Evolutionary conservation across 2,113 vertebrate species (phyloP), one percentile per base, ranked within the genome.

Genomic region (Chunga burmeisteri): DNA sequence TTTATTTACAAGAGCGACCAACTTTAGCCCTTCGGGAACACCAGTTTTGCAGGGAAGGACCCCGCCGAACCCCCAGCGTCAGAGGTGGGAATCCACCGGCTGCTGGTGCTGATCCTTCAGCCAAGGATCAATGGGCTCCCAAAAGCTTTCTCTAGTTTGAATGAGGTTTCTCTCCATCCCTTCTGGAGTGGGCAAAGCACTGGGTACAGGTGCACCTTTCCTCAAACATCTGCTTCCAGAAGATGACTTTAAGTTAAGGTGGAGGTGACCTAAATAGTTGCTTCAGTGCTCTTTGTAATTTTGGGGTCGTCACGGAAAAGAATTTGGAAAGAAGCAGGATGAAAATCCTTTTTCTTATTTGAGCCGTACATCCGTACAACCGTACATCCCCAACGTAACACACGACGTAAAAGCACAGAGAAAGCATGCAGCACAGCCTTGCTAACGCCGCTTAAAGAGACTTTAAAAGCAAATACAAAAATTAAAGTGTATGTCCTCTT

Each of bases 341-440:
- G 10, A 89, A 87, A 84, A 68, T 21, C 19, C 7, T 50, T 83
- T 77, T 82, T 30, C 73, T 71, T 85, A 40, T 36, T 36, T 75
- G 53, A 91, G 68, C 34, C 3, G 0, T 30, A 81, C 38, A 6
- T 27, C 27, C 77, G 16, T 38, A 42, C 36, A 86, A 66, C 16
- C 1, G 1, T 18, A 16, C 8, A 52, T 27, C 70, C 42, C 30
- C 25, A 36, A 3, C 2, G 5, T 6, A 52, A 32, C 4, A 46
- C 4, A 32, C 29, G 7, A 49, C 2, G 7, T 25, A 52, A 55
- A 22, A 62, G 50, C 63, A 56, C 23, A 68, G 46, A 59, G n/a
- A 58, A 75, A 72, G 21, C 29, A 59, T 1, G 16, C 8, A 79
- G 55, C 9, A 53, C 26, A 59, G 38, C 36, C 47, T 46, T 50